Base-by-base conservation (phyloP, 2,113 vertebrate species). In the Tupaia tana region DNA sequence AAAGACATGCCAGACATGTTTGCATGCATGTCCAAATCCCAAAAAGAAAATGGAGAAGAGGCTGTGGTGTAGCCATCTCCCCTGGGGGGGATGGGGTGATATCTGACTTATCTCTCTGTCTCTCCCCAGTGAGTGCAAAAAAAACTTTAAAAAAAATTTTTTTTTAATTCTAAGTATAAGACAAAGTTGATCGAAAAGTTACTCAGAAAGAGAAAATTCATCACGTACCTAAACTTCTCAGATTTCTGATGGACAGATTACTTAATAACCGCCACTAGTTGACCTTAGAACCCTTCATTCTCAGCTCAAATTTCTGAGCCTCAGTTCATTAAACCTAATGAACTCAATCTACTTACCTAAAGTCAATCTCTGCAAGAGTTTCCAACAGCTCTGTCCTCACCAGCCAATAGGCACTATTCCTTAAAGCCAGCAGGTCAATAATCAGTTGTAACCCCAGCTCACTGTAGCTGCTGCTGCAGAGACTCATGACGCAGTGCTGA, bases 311-410 rank as follows among this genome's bases (percentile, higher is more conserved):
- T 20, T 31, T 52, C 75, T 7, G 6, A 25, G 82, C 43, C 6
- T 18, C 3, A 9, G 16, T 4, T 12, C 66, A 5, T 4, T 0
- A 15, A 58, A 20, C 74, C 66, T 0, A 6, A 12, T 0, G 7
- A 31, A 18, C 6, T 13, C 0, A 7, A 52, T 0, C 29, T 7
- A 79, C 98, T 96, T 97, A 99, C 99, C 99, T 98, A 90, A 99
- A 99, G 97, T 99, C 99, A 10, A 99, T 98, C 94, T 99, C 99
- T 2, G 99, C 99, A 78, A 99, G 97, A 0, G 99, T 99, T 94
- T 99, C 99, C 95, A 99, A 95, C 63, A 99, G 99, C 96, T 99
- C 99, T 0, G 99, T 99, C 95, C 99, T 98, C 89, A 99, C 99
- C 2, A 99, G 98, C 99, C 99, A 99, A 13, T 99, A 99, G 3